A percentile compares a stretch with the other conserved stretches of the same genome.
Conservation (phyloP, 2,113 vertebrate species). For the Serilophus lunatus region DNA sequence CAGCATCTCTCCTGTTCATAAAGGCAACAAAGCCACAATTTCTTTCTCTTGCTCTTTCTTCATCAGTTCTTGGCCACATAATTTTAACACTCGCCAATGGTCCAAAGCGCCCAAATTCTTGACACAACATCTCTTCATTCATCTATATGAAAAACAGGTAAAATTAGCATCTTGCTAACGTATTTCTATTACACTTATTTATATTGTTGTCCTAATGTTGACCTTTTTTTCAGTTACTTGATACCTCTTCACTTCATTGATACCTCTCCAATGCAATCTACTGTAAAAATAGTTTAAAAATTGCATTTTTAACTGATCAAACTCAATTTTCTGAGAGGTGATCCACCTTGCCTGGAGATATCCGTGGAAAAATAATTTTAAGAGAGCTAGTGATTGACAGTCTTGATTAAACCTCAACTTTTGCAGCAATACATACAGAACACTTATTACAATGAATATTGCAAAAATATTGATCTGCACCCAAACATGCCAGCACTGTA, state of each 20-base stretch:
- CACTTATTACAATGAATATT: background rate
- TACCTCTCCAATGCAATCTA: background rate
- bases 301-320: background rate
- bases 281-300: background rate
- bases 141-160: conserved; percentile 75
- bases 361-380: background rate
- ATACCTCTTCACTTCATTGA: background rate
- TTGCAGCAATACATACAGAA: background rate
- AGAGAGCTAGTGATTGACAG: background rate
- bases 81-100: conserved; percentile 98
- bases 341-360: background rate
- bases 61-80: conserved; percentile 99
- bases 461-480: background rate
- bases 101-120: conserved; percentile 97
- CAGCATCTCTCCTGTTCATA: conserved; percentile 98
- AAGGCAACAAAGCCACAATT: conserved; percentile 99
- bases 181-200: background rate
- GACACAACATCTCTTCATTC: conserved; percentile 99
- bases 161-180: background rate
- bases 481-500: background rate
- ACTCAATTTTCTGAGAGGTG: background rate
- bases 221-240: background rate
- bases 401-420: background rate
- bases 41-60: conserved; percentile 96
- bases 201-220: fast-evolving